Conservation (phyloP, 2,113 vertebrate species). For the Sigmodon hispidus region DNA sequence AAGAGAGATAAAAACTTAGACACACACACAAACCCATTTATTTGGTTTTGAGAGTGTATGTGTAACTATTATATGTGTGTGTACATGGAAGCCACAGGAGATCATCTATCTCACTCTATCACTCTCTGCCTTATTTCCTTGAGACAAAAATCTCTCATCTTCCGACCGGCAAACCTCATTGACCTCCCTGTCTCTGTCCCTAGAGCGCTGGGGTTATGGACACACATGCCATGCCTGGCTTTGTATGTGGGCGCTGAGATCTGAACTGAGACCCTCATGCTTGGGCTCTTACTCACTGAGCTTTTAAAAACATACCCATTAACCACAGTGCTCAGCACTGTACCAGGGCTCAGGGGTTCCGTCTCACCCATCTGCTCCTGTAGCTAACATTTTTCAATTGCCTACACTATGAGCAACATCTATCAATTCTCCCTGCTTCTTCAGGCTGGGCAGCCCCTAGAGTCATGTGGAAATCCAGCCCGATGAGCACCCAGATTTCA, state of each 20-base stretch:
- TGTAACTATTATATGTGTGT: not conserved
- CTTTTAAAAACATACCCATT: not conserved
- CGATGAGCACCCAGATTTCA: not conserved
- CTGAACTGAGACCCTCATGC: not conserved
- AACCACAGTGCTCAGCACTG: not conserved
- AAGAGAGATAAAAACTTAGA: not conserved
- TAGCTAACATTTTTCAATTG: not conserved
- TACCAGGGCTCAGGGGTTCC: not conserved
- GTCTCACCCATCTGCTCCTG: not conserved
- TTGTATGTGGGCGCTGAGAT: not conserved
- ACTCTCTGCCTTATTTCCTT: not conserved
- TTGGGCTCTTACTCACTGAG: not conserved
- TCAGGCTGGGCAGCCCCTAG: not conserved
- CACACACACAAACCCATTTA: not conserved
- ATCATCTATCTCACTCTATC: not conserved
- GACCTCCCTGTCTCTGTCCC: not conserved
- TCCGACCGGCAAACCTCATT: not conserved
- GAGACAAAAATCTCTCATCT: not conserved
- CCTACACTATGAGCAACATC: not conserved
- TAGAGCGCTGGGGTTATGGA: not conserved
- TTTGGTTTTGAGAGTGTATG: not conserved
- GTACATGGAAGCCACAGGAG: not conserved
- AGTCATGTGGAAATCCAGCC: not conserved
- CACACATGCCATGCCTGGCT: not conserved
- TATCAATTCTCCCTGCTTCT: not conserved